Evolutionary conservation across 2,888 invertebrate genomes (phyloP).

Genomic region (Pterostichus niger): DNA sequence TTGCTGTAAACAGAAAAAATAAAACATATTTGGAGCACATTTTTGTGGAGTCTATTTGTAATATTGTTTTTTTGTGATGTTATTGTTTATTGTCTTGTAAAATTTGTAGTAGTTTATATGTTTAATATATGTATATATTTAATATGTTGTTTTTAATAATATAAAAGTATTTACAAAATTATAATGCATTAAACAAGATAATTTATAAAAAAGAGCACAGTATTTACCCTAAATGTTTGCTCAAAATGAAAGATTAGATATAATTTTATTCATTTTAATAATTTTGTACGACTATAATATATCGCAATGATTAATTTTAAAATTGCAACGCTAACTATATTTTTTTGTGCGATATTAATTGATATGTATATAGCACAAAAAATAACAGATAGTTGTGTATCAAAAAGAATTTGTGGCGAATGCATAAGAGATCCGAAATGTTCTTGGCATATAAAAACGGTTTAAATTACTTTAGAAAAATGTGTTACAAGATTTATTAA

Average conservation of each 20-base stretch:
- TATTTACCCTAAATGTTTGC: too few relatives aligned
- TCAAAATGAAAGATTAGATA: too few relatives aligned
- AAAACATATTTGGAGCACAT: conserved; percentile 13
- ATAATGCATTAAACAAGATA: too few relatives aligned
- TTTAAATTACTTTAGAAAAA: not conserved
- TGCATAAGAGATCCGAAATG: conserved; percentile 74
- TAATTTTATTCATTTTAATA: too few relatives aligned
- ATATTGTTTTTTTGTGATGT: conserved; percentile 59
- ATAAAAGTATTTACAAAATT: not conserved
- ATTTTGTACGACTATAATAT: too few relatives aligned
- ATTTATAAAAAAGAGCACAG: too few relatives aligned
- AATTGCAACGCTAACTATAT: too few relatives aligned
- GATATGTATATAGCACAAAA: conserved; percentile 1
- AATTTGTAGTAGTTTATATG: conserved; percentile 38
- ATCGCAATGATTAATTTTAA: too few relatives aligned
- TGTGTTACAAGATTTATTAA: conserved; percentile 1
- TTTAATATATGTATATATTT: conserved; percentile 22
- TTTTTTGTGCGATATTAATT: not conserved
- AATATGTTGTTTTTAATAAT: not conserved
- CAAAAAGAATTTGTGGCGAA: conserved; percentile 72
- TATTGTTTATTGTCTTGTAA: conserved; percentile 30
- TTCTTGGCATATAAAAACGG: conserved; percentile 73
- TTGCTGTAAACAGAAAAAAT: conserved; percentile 6
- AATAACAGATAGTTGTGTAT: conserved; percentile 70
- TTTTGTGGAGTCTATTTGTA: conserved; percentile 44